Base-by-base conservation (phyloP, 2,888 invertebrate species). In the Xestia sexstrigata region DNA sequence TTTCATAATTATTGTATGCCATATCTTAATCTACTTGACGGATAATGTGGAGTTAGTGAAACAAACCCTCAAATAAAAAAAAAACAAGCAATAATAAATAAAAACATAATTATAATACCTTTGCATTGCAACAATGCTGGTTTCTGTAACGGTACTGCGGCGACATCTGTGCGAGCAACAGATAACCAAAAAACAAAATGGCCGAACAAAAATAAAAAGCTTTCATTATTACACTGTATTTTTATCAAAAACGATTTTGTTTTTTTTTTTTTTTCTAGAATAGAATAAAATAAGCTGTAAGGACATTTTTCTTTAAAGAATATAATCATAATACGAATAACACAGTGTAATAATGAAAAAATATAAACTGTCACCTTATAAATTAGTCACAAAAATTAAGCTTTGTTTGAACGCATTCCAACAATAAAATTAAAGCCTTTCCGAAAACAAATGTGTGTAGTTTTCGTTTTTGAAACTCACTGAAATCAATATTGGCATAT, bases 81-180 rank as follows among this genome's bases (percentile, higher is more conserved):
- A 87, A 79, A 82, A 81, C 20, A 78, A 88, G 85, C 87, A 86
- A 76, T 74, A 75, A 82, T 74, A 88, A 85, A 87, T 80, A 71
- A 79, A 82, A 81, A 84, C 84, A 83, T 58, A n/a, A n/a, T n/a
- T n/a, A 85, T 72, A 89, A 93, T 96, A 97, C 97, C 97, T 97
- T 95, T 80, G 94, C 91, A 93, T 95, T 95, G 91, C 95, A 96
- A 95, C 94, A 96, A 93, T 95, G 94, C 92, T 94, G 95, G 84
- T 95, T 95, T 92, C 95, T 93, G 94, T 96, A 95, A 88, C 95
- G 94, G 91, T 95, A 96, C 91, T 92, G 94, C 94, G 95, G 95
- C 93, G 95, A 95, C 94, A 96, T 96, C 96, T 96, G 95, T 93
- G 90, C 91, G 90, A 90, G 81, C 74, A 89, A 88, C 79, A 90